Evolutionary conservation across 2,797 vertebrate species (phyloP).

Genomic region (Sebastes nivosus): DNA sequence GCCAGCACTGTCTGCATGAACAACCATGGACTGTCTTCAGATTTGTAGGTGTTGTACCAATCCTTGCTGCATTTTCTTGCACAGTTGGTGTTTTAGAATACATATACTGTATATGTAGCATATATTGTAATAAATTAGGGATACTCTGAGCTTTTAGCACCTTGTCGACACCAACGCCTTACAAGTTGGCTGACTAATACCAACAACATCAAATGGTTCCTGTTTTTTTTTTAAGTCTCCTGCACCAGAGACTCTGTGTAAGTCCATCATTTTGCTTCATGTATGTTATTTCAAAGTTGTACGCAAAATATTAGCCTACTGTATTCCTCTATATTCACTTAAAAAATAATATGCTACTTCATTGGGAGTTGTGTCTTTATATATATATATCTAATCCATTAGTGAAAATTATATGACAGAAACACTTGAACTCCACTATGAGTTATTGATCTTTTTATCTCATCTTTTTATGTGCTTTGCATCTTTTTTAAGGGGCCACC

Average conservation of each 20-base stretch:
- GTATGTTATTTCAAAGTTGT: neutral
- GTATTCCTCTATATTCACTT: neutral
- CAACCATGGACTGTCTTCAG: conserved; percentile 34
- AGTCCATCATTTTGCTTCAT: neutral
- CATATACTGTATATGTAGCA: neutral
- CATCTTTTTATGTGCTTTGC: neutral
- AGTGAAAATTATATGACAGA: neutral
- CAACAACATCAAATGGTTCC: neutral
- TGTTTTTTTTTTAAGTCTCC: too few species aligned
- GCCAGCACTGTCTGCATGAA: conserved; percentile 43
- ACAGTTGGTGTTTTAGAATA: conserved; percentile 3
- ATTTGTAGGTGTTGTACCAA: conserved; percentile 37
- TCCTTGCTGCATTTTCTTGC: conserved; percentile 10
- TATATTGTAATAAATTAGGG: neutral
- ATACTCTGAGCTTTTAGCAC: neutral
- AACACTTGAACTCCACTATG: neutral
- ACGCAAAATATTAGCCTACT: neutral
- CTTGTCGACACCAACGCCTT: neutral
- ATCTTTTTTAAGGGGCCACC: neutral
- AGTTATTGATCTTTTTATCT: neutral
- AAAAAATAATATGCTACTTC: neutral
- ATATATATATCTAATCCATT: neutral
- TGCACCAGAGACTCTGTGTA: too few species aligned
- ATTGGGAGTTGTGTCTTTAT: neutral
- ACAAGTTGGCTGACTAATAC: neutral